Base-by-base conservation (phyloP, 2,888 invertebrate species). In the Dasysyrphus tricinctus region DNA sequence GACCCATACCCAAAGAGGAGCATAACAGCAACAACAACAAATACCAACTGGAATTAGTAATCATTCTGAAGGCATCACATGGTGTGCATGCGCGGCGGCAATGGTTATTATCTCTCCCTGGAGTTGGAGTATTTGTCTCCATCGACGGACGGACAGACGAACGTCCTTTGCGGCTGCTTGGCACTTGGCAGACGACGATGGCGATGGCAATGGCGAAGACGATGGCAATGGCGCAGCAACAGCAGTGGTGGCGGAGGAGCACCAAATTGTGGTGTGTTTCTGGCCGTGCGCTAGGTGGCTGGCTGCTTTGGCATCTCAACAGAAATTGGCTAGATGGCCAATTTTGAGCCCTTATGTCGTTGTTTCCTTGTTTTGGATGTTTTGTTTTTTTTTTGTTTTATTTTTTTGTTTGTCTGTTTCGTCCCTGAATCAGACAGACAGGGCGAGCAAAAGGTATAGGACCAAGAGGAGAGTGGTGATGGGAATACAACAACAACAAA, bases 61-160 rank as follows among this genome's bases (percentile, higher is more conserved):
- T 82, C 86, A 86, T 82, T 82, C 65, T 82, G 82, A 86, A 82
- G 78, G 82, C 78, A 86, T 86, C 86, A 82, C 82, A 86, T 82
- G 82, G 86, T 86, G 86, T 82, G 86, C 86, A 86, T 86, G 79
- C 86, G 86, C 86, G 86, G 82, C 86, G 82, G 86, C 86, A 86
- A 82, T 86, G 79, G 82, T 76, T 86, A 86, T 86, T 86, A 86
- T 86, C 75, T 86, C 86, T 86, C 86, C 86, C 82, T 86, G 78
- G 86, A 86, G 86, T 82, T 82, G 86, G 79, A 82, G 86, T 78
- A 82, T 86, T 86, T 86, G 82, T 86, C 86, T 86, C 82, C 82
- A 82, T 82, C 82, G 82, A 82, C 75, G 80, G 59, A 76, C 63
- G 63, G 56, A 81, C 47, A 74, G 67, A 78, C 72, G 61, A 70